Base-by-base conservation (phyloP, 2,113 vertebrate species). In the Tylochromis polylepis region DNA sequence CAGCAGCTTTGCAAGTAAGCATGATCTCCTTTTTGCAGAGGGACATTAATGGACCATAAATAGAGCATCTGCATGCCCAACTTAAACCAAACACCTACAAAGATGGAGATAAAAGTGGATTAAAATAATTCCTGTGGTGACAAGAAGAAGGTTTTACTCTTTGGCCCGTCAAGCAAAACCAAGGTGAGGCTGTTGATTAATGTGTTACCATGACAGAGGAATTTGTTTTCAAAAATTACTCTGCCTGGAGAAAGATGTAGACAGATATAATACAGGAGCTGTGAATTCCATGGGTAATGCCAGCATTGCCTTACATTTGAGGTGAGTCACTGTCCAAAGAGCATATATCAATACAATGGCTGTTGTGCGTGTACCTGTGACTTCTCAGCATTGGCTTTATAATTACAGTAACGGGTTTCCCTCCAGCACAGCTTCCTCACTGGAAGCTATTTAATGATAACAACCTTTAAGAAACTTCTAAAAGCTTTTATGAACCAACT, bases 41-140 rank as follows among this genome's bases (percentile, higher is more conserved):
- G 24, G 3, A 31, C 24, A 20, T 51, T 51, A 51, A 51, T 20
- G 16, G 3, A 51, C 6, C 46, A 77, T 31, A 51, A 51, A 49
- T 20, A 18, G 41, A 75, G 15, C 24, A 75, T 75, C 70, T 49
- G 24, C 22, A 20, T 16, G 20, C 16, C 18, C 9, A 49, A 0
- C 24, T 29, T 49, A 11, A 75, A 75, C 43, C 16, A 75, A 75
- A 20, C 0, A 2, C 6, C 24, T 75, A 11, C 24, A 20, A 49
- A 6, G 0, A 51, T 31, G 72, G 27, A 5, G 4, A 14, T 29
- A 51, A 51, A n/a, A 77, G 9, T 20, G 5, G 24, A 8, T 29
- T 20, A 20, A 77, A n/a, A 51, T 75, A 31, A 2, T 16, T 49
- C 43, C 9, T 51, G 6, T 12, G 3, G 70, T 31, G 4, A 51